Evolutionary conservation across 2,797 vertebrate genomes (phyloP).

Genomic region (Myoxocephalus aenaeus): DNA sequence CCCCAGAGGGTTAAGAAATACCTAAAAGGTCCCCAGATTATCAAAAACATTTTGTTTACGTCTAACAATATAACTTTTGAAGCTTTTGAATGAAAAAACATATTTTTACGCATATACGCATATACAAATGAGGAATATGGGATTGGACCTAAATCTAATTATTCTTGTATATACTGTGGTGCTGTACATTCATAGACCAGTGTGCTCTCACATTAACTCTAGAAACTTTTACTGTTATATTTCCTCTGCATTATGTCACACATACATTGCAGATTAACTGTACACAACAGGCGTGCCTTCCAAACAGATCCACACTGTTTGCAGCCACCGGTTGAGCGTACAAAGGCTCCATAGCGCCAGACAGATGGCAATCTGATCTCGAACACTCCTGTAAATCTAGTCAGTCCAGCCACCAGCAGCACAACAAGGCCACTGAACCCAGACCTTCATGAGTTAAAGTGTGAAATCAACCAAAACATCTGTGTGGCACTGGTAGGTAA

Average conservation of each 20-base stretch:
- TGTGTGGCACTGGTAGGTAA: constrained; percentile 61
- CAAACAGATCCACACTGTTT: constrained; percentile 42
- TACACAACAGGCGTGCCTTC: constrained; percentile 6
- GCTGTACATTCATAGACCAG: constrained; percentile 12
- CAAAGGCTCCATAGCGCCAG: constrained; percentile 51
- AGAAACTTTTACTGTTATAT: constrained; percentile 16
- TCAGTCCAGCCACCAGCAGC: constrained; percentile 55
- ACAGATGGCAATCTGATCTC: constrained; percentile 72
- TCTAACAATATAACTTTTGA: background rate
- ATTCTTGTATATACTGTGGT: background rate
- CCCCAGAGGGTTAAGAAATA: too few species aligned
- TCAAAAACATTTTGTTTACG: too few species aligned
- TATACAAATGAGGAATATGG: background rate
- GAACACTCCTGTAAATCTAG: constrained; percentile 61
- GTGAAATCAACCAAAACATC: constrained; percentile 61
- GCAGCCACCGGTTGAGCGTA: constrained; percentile 26
- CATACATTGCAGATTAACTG: constrained; percentile 24
- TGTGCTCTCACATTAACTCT: constrained; percentile 35
- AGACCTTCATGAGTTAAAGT: constrained; percentile 32
- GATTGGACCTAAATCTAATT: background rate
- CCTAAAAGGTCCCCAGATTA: too few species aligned
- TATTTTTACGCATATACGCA: background rate
- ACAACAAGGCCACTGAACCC: constrained; percentile 59
- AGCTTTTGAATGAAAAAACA: background rate
- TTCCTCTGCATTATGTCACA: constrained; percentile 24